Evolutionary conservation across 2,113 vertebrate species (phyloP).

Genomic region (Haplochromis vanheusdeni): DNA sequence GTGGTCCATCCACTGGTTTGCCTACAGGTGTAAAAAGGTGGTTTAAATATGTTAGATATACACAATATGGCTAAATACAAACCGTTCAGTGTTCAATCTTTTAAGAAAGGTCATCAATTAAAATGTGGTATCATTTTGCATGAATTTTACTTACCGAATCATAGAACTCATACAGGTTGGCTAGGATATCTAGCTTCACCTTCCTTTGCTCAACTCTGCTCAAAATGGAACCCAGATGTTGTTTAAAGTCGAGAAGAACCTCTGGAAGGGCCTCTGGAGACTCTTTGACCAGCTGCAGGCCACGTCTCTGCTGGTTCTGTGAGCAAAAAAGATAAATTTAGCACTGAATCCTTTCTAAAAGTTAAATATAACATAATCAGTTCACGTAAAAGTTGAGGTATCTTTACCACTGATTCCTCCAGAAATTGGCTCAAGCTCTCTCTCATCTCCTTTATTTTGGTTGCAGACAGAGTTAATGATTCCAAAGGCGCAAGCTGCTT

Average conservation of each 20-base stretch:
- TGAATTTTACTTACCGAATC: constrained; percentile 61
- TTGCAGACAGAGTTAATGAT: constrained; percentile 46
- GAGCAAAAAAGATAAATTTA: not conserved
- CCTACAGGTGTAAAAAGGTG: constrained; percentile 49
- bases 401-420: constrained; percentile 63
- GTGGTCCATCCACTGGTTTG: constrained; percentile 64
- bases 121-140: not conserved
- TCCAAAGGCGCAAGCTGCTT: constrained; percentile 61
- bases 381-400: not conserved
- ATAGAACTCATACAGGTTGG: constrained; percentile 71
- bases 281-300: constrained; percentile 59
- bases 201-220: constrained; percentile 59
- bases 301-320: constrained; percentile 69
- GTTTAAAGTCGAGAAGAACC: constrained; percentile 53
- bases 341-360: not conserved
- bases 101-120: not conserved
- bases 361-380: not conserved
- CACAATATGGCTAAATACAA: not conserved
- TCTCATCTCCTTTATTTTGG: constrained; percentile 55
- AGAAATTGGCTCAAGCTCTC: constrained; percentile 58
- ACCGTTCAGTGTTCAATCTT: not conserved
- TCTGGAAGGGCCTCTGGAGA: constrained; percentile 49
- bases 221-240: constrained; percentile 56
- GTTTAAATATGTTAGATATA: not conserved
- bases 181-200: constrained; percentile 62